Base-by-base conservation (phyloP, 2,797 vertebrate species). In the Sebastes oblongus region DNA sequence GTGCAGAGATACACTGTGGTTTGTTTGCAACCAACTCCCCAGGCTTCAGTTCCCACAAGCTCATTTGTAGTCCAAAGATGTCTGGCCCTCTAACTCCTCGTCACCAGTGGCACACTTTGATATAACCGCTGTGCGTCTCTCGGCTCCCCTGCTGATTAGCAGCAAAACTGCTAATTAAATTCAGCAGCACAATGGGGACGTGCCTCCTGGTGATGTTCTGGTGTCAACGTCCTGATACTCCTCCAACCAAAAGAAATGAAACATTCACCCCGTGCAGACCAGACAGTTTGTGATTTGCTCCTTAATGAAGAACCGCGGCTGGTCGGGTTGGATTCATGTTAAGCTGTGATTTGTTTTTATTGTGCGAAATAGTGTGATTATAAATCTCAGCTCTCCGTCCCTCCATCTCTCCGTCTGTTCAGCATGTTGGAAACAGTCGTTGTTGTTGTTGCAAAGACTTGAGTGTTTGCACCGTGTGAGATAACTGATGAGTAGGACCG, bases 131-230 rank as follows among this genome's bases (percentile, higher is more conserved):
- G 88, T 69, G 30, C 62, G 84, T 85, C 81, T 89, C 84, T 86
- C 77, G 14, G 30, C 86, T 90, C 91, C 89, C 91, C 87, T 86
- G 89, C 58, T 77, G 85, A 89, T 87, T 52, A 76, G 80, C 39
- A 50, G 81, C 86, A 86, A 82, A 90, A 83, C 73, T 87, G 88
- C 82, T 92, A 89, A 94, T 94, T 94, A 91, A 92, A 91, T 92
- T 88, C 82, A 86, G 83, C 75, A 20, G 69, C 86, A 80, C 82
- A 86, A 74, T 80, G 79, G 75, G 77, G 82, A 83, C 64, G 66
- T 56, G 76, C 61, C 89, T 86, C 84, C 78, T 85, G 85, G 52
- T 81, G 81, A 22, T 72, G 29, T 22, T n/a, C 54, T 69, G 52
- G 65, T 32, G 66, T 78, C 46, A 50, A 22, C 76, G 68, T 76